A percentile compares a stretch with the other conserved stretches of the same genome.
phyloP scores from a whole-genome alignment of 2,113 vertebrate genomes.

The Sminthopsis crassicaudata region DNA sequence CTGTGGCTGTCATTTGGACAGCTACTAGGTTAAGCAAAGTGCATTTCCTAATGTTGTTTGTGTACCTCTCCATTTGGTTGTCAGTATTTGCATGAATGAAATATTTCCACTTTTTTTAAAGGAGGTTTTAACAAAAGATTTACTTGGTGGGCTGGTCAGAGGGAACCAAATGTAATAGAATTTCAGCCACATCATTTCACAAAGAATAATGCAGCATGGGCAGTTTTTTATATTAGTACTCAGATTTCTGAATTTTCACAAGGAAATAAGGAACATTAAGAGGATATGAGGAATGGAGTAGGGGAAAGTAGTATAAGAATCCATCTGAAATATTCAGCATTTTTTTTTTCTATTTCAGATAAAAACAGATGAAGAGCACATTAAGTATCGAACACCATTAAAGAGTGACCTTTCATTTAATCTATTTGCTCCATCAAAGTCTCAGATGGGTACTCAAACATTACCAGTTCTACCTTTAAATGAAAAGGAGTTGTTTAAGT shows the following conservation, averaged over 20 bases:
- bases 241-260: slow-evolving; percentile 54
- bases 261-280: not conserved
- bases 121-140: slow-evolving; percentile 33
- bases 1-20: slow-evolving; percentile 17
- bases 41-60: slow-evolving; percentile 14
- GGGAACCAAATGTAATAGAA: not conserved
- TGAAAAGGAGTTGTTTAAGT: slow-evolving; percentile 80
- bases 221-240: slow-evolving; percentile 27
- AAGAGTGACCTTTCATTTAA: slow-evolving; percentile 88
- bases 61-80: not conserved
- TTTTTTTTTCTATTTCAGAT: slow-evolving; percentile 78
- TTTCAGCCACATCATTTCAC: slow-evolving; percentile 16
- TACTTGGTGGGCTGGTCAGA: slow-evolving; percentile 12
- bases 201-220: slow-evolving; percentile 1
- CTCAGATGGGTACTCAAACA: slow-evolving; percentile 80
- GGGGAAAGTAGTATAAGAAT: slow-evolving; percentile 13
- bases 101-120: slow-evolving; percentile 32
- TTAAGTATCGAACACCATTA: slow-evolving; percentile 87
- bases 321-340: slow-evolving; percentile 47
- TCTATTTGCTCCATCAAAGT: slow-evolving; percentile 85
- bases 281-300: slow-evolving; percentile 31
- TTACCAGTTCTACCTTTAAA: slow-evolving; percentile 79
- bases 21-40: not conserved
- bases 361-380: slow-evolving; percentile 84
- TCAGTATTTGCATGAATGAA: slow-evolving; percentile 46